Conservation (phyloP, 2,888 invertebrate genomes). For the Tenthredo distinguenda region DNA sequence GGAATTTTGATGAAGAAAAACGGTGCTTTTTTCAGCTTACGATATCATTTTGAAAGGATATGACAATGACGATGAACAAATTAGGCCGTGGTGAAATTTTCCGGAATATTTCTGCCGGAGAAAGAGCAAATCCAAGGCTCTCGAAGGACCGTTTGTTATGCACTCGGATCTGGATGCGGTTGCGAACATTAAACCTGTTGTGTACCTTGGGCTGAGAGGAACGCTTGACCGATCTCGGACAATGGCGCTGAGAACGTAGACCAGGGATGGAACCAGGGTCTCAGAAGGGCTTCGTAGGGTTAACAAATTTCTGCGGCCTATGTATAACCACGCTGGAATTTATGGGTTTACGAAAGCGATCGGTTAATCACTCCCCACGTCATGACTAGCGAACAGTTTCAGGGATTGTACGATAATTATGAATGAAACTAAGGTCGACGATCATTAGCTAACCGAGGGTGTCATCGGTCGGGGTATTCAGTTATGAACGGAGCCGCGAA, state of each 20-base stretch:
- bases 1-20: background rate
- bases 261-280: slow-evolving; percentile 68
- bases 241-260: slow-evolving; percentile 71
- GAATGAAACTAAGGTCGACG: background rate
- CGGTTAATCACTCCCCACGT: background rate
- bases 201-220: slow-evolving; percentile 51
- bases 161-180: background rate
- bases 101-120: background rate
- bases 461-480: background rate
- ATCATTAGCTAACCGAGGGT: background rate
- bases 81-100: background rate
- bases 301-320: background rate
- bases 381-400: background rate
- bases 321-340: background rate
- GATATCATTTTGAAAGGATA: background rate
- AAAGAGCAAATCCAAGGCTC: background rate
- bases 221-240: slow-evolving; percentile 70
- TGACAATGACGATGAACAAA: background rate
- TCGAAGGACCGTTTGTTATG: background rate
- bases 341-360: background rate
- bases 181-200: background rate
- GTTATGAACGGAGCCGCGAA: background rate
- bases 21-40: background rate
- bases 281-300: slow-evolving; percentile 61
- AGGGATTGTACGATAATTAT: background rate